These are phyloP conservation scores for Nasonovia ribisnigri DNA, from an alignment of 2,888 invertebrate genomes.

Conservation along the genomic window DNA sequence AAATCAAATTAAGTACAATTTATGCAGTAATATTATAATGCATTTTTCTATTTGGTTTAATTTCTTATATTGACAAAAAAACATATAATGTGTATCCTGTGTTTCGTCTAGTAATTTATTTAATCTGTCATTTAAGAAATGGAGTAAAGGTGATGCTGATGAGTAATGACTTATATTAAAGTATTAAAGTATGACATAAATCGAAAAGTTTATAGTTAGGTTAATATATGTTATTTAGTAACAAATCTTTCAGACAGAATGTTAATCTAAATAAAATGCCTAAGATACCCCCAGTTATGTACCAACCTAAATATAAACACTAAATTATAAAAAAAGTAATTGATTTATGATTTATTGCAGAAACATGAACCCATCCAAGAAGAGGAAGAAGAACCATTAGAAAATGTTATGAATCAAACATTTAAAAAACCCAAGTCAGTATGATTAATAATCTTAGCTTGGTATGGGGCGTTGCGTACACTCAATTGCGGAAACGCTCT, in stretches of 20 bases:
- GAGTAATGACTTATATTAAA: neutral
- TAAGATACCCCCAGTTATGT: neutral
- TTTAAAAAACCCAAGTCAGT: conserved; percentile 62
- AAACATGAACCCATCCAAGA: conserved; percentile 27
- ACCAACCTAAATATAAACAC: neutral
- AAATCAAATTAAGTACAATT: neutral
- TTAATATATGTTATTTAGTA: neutral
- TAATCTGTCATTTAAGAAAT: neutral
- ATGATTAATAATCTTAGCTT: neutral
- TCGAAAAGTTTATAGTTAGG: neutral
- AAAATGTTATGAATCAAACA: conserved; percentile 44
- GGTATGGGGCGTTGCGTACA: too few species aligned
- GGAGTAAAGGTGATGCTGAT: neutral
- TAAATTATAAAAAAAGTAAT: neutral
- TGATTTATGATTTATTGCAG: neutral
- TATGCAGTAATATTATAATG: neutral
- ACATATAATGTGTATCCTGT: neutral
- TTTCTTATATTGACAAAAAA: neutral
- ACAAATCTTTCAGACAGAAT: neutral
- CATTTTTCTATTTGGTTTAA: neutral
- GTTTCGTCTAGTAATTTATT: neutral
- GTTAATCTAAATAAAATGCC: neutral
- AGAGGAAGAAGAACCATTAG: conserved; percentile 21
- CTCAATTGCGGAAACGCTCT: too few species aligned
- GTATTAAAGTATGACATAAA: neutral